phyloP scores from a whole-genome alignment of 1,140 invertebrate species.

The Caenorhabditis inopinata region DNA sequence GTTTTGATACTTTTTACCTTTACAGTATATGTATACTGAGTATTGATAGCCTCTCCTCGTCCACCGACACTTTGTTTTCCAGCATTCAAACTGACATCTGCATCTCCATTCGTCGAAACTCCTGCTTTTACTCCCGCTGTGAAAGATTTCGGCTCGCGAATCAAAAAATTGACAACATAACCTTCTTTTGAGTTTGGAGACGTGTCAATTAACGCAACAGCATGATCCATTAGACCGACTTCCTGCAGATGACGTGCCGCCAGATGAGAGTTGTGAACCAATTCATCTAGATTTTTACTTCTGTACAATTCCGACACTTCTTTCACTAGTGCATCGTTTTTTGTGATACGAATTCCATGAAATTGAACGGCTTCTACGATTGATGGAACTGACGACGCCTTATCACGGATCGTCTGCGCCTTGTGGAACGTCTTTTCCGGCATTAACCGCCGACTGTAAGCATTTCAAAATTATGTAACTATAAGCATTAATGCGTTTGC shows the following conservation, averaged over 20 bases:
- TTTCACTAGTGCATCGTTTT: constrained; percentile 57
- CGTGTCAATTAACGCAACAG: constrained; percentile 57
- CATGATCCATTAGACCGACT: constrained; percentile 60
- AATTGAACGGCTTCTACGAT: constrained; percentile 55
- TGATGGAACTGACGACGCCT: constrained; percentile 15
- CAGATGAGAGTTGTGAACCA: constrained; percentile 55
- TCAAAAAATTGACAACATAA: constrained; percentile 59
- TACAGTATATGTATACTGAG: constrained; percentile 57
- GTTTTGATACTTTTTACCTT: no score
- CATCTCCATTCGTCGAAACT: constrained; percentile 58
- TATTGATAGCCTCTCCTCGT: constrained; percentile 55
- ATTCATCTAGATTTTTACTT: constrained; percentile 54
- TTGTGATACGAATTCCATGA: constrained; percentile 57
- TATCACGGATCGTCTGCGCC: constrained; percentile 18
- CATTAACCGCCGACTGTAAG: background rate
- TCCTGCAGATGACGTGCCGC: constrained; percentile 61
- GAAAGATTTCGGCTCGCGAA: constrained; percentile 56
- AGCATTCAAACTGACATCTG: constrained; percentile 55
- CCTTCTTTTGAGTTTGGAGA: constrained; percentile 35
- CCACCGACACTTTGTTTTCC: constrained; percentile 60
- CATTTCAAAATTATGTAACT: no score
- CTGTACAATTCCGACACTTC: constrained; percentile 60
- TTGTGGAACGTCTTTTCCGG: constrained; percentile 41
- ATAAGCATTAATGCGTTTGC: no score
- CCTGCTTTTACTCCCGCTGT: constrained; percentile 59